Conservation (phyloP, 2,888 invertebrate genomes). For the Coenonympha arcania region DNA sequence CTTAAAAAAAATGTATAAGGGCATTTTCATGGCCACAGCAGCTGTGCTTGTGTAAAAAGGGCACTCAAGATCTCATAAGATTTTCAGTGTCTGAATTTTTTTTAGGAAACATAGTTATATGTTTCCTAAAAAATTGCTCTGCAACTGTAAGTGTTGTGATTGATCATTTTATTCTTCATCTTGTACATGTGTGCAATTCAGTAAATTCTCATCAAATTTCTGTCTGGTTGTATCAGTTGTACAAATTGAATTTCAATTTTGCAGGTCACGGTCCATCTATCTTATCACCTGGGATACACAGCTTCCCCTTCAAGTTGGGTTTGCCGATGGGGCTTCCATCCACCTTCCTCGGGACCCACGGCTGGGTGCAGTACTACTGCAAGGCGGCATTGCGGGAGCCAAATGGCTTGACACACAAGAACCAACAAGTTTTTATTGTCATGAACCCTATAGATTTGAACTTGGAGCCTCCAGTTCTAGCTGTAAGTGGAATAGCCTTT, state of each 20-base stretch:
- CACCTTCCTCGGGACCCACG: conserved; percentile 93
- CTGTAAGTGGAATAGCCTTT: conserved; percentile 87
- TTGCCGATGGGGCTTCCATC: conserved; percentile 92
- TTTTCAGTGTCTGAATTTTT: too few species aligned
- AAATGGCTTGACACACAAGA: conserved; percentile 91
- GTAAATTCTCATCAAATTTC: too few species aligned
- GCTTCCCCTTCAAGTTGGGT: conserved; percentile 94
- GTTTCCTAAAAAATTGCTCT: too few species aligned
- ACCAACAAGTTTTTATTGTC: conserved; percentile 97
- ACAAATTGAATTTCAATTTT: conserved; percentile 17
- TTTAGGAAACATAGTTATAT: too few species aligned
- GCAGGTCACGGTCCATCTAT: conserved; percentile 86
- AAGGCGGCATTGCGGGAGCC: conserved; percentile 92
- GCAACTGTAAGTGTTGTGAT: too few species aligned
- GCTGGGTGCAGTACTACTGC: conserved; percentile 96
- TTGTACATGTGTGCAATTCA: too few species aligned
- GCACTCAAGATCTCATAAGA: too few species aligned
- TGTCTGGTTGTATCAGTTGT: too few species aligned
- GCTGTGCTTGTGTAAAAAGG: too few species aligned
- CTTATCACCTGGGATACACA: conserved; percentile 93
- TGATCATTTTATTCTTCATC: too few species aligned
- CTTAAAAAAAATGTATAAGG: too few species aligned
- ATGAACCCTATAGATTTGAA: conserved; percentile 97
- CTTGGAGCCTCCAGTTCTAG: conserved; percentile 87
- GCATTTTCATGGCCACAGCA: too few species aligned